Evolutionary conservation across 2,888 invertebrate genomes (phyloP).

Genomic region (Cremastobaeus sp.): DNA sequence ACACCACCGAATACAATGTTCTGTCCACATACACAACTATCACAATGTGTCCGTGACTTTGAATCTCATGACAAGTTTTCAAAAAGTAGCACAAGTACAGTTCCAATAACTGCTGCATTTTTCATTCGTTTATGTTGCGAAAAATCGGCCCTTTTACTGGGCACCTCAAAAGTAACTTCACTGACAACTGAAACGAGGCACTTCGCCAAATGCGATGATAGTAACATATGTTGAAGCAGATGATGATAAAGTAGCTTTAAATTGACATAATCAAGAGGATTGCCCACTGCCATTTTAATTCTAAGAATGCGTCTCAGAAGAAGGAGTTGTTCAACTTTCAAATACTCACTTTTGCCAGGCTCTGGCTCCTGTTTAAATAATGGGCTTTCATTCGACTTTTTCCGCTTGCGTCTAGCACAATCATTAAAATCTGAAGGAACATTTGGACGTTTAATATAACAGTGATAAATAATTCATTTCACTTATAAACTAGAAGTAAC

Average conservation of each 20-base stretch:
- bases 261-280: neutral
- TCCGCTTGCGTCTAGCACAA: slow-evolving; percentile 46
- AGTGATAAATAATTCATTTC: slow-evolving; percentile 1
- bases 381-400: slow-evolving; percentile 41
- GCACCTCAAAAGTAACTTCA: too few relatives aligned
- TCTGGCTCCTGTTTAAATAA: slow-evolving; percentile 48
- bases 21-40: too few relatives aligned
- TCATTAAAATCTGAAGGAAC: slow-evolving; percentile 50
- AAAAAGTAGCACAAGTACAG: too few relatives aligned
- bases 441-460: slow-evolving; percentile 7
- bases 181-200: too few relatives aligned
- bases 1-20: too few relatives aligned
- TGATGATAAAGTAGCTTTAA: neutral
- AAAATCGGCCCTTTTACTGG: too few relatives aligned
- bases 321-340: neutral
- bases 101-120: too few relatives aligned
- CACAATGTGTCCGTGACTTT: too few relatives aligned
- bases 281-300: slow-evolving; percentile 24
- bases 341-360: slow-evolving; percentile 45
- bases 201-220: too few relatives aligned
- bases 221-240: too few relatives aligned
- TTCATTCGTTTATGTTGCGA: too few relatives aligned
- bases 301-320: neutral
- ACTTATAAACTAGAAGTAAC: neutral
- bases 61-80: too few relatives aligned